These are phyloP conservation scores for Myocastor coypus DNA, from an alignment of 2,113 vertebrate genomes.

Conservation along the genomic window DNA sequence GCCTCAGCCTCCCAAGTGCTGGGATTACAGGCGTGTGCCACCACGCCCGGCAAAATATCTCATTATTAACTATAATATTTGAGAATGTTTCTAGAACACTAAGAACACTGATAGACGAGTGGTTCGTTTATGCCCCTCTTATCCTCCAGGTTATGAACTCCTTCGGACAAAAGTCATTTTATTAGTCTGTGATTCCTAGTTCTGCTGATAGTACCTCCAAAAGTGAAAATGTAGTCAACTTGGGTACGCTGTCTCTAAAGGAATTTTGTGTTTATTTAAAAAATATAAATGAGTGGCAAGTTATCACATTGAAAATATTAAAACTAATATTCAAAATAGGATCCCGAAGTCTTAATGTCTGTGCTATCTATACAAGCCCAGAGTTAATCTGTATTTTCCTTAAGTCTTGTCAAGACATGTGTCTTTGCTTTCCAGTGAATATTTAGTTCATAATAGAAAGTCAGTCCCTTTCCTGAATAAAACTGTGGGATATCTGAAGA, in stretches of 20 bases:
- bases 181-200: neutral
- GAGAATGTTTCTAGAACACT: slow-evolving; percentile 15
- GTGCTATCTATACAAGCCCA: neutral
- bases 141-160: neutral
- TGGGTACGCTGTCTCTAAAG: neutral
- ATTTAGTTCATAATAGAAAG: slow-evolving; percentile 39
- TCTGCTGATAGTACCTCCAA: neutral
- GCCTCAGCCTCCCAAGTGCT: too few species aligned
- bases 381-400: slow-evolving; percentile 41
- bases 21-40: too few species aligned
- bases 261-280: slow-evolving; percentile 35
- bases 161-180: neutral
- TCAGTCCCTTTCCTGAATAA: neutral
- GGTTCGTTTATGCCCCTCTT: neutral
- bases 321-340: slow-evolving; percentile 42
- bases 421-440: slow-evolving; percentile 26
- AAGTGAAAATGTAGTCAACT: neutral
- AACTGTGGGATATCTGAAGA: neutral
- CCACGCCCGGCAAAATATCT: too few species aligned
- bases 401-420: slow-evolving; percentile 15
- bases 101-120: neutral
- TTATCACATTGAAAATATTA: neutral
- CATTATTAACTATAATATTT: slow-evolving; percentile 12
- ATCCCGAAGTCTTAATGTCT: slow-evolving; percentile 22
- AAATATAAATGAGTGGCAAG: neutral